A percentile compares a stretch with the other conserved stretches of the same genome.
Evolutionary conservation across 2,797 vertebrate genomes (phyloP).

Genomic region (Scarus forsteni): DNA sequence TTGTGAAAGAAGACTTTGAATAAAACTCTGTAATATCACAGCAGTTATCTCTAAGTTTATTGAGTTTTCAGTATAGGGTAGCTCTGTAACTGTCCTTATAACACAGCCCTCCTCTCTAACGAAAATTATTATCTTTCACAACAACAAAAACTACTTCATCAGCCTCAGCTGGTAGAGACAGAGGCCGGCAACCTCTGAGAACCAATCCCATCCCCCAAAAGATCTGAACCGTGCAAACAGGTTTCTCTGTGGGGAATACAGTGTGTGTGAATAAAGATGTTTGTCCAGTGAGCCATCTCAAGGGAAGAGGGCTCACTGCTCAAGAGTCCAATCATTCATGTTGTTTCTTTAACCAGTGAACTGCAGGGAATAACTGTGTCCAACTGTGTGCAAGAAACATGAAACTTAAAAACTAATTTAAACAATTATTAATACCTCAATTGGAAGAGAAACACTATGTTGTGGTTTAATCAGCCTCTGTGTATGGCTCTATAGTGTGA

Average conservation of each 20-base stretch:
- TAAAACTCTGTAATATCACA: no score
- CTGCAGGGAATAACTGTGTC: slow-evolving; percentile 57
- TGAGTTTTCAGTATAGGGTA: neutral
- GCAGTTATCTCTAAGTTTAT: neutral
- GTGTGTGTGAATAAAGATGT: slow-evolving; percentile 42
- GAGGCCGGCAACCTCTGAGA: slow-evolving; percentile 50
- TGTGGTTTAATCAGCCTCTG: no score
- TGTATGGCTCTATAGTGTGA: neutral
- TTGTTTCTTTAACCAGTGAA: slow-evolving; percentile 33
- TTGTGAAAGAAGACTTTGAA: neutral
- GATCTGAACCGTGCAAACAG: slow-evolving; percentile 51
- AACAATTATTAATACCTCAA: slow-evolving; percentile 1
- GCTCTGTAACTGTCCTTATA: neutral
- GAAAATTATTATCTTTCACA: slow-evolving; percentile 16
- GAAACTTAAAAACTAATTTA: slow-evolving; percentile 27
- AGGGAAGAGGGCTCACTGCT: slow-evolving; percentile 50
- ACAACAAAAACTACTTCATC: neutral
- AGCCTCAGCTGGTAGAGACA: neutral
- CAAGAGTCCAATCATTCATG: slow-evolving; percentile 69
- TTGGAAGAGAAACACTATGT: no score
- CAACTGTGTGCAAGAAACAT: slow-evolving; percentile 30
- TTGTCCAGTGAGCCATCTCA: slow-evolving; percentile 66
- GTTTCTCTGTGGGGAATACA: slow-evolving; percentile 40
- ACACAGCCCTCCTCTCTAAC: neutral
- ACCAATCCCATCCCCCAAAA: slow-evolving; percentile 43